Base-by-base conservation (phyloP, 2,888 invertebrate species). In the Lithophane ornitopus region DNA sequence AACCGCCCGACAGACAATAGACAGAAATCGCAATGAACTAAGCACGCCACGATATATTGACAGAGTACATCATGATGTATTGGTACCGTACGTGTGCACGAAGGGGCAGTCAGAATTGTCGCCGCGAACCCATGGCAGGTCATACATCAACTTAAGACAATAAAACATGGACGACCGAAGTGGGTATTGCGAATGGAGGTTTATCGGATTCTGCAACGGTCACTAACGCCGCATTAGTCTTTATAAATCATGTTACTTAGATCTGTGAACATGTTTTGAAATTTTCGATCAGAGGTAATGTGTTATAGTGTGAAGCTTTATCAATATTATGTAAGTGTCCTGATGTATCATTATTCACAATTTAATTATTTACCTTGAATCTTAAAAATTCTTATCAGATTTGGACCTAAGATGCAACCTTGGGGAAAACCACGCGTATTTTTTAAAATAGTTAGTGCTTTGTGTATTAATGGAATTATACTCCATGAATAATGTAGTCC, bases 131-230 rank as follows among this genome's bases (percentile, higher is more conserved):
- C 71, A 68, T 81, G 88, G 77, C 87, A 81, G 85, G 70, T 77
- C 88, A 83, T 87, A 81, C 78, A 88, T 87, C 88, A 87, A 85
- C 76, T 82, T 85, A 84, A 85, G 87, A 87, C 87, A 87, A 85
- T 88, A 87, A 87, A 87, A 86, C 88, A 87, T 77, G 70, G 78
- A 77, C 76, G 79, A 65, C 67, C 46, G 81, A 82, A 82, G 80
- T 84, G 80, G 81, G 78, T 84, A 84, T 84, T 82, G 86, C 77
- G 78, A 81, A 74, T 76, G 77, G 78, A 78, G 69, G 76, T 75
- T 81, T 85, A 85, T 87, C 80, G 84, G 74, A 72, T 76, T 81
- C 78, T 76, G 84, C 70, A 81, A 81, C 77, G 80, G 74, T 63
- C 87, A 86, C 86, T 81, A 80, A 75, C 46, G 74, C 56, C 74